A percentile compares a stretch with the other conserved stretches of the same genome.
Evolutionary conservation across 2,888 invertebrate genomes (phyloP).

Genomic region (Tenthredo livida): DNA sequence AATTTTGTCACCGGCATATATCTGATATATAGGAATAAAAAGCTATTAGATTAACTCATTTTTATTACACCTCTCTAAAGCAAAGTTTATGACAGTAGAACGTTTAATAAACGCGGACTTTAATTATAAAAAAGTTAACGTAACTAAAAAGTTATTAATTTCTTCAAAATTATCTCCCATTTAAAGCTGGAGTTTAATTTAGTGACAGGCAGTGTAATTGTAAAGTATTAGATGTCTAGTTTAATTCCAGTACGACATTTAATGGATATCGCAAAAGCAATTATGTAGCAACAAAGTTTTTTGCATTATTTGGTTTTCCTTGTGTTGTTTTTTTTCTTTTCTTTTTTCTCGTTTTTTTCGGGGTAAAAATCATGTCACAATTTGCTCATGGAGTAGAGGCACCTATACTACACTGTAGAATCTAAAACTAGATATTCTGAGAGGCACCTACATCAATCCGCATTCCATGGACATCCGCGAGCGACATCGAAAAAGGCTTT

Average conservation of each 20-base stretch:
- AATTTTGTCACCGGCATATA: background rate
- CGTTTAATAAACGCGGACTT: slow-evolving; percentile 21
- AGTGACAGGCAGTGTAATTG: background rate
- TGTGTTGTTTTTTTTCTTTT: background rate
- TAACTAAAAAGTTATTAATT: slow-evolving; percentile 22
- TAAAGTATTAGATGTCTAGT: background rate
- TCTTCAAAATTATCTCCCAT: background rate
- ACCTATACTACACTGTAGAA: background rate
- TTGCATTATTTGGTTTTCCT: background rate
- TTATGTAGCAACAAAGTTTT: background rate
- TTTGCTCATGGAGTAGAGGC: background rate
- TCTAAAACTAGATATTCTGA: slow-evolving; percentile 12
- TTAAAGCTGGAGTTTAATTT: background rate
- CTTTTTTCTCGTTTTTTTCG: background rate
- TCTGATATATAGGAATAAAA: background rate
- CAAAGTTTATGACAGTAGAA: slow-evolving; percentile 17
- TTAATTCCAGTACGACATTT: background rate
- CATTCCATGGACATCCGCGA: slow-evolving; percentile 31
- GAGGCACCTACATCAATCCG: slow-evolving; percentile 26
- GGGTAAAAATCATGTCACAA: background rate
- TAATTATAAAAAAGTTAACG: slow-evolving; percentile 21
- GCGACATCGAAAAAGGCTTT: slow-evolving; percentile 47
- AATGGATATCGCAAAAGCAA: background rate
- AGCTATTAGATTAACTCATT: background rate
- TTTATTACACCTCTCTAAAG: background rate